Base-by-base conservation (phyloP, 2,113 vertebrate species). In the Verasper variegatus region DNA sequence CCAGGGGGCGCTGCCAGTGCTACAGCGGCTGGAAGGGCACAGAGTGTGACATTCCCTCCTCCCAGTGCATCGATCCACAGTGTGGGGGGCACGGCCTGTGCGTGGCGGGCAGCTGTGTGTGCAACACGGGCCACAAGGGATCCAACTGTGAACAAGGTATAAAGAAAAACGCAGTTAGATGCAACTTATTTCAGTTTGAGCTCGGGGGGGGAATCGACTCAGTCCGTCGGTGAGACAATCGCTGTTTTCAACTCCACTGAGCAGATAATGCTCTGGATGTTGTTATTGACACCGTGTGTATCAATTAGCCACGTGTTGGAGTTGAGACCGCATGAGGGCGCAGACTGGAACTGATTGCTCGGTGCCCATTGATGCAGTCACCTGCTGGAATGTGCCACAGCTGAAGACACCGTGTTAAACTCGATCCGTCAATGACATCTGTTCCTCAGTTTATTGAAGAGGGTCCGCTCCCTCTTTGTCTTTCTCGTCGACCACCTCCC, bases 11-110 rank as follows among this genome's bases (percentile, higher is more conserved):
- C 87, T 99, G 98, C 86, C 96, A 97, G 59, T 99, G 98, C 74
- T 98, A 97, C 94, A 99, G 97, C 0, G 98, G 98, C 74, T 99
- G 98, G 98, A 99, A 99, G 91, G 97, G 98, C 76, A 97, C 96
- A 0, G 98, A 99, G 89, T 99, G 98, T 4, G 98, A 99, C 0
- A 94, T 99, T 68, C 96, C 97, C 1, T 72, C 91, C 8, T 94
- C 93, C 21, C 97, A 99, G 93, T 99, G 98, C 52, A 89, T 98
- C 12, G 97, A 99, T 87, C 94, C 95, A 3, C 95, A 95, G 72
- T 99, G 98, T 4, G 95, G 96, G 8, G 96, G 97, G 51, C 97
- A 96, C 23, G 98, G 98, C n/a, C 90, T 96, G 70, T 99, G 98
- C 61, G 95, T 98, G 93, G 94, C 96, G 80, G 98, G 98, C 65